Conservation (phyloP, 2,113 vertebrate genomes). For the Ranitomeya variabilis region DNA sequence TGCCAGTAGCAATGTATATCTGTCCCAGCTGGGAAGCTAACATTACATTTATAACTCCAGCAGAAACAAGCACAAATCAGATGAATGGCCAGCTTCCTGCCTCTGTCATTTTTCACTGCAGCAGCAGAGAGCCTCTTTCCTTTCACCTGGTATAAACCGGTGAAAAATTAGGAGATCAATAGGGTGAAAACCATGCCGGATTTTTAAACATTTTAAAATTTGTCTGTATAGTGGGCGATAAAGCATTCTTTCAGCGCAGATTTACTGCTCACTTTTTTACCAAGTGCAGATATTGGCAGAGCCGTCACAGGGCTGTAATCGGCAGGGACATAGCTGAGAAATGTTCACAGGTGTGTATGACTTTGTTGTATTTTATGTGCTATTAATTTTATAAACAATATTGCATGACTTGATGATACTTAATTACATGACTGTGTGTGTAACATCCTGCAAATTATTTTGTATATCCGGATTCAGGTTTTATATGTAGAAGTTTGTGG, state of each 20-base stretch:
- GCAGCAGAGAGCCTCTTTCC: constrained; percentile 24
- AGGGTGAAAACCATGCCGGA: constrained; percentile 47
- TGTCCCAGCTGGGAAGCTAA: constrained; percentile 53
- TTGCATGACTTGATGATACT: neutral
- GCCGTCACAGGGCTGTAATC: neutral
- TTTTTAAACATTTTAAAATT: constrained; percentile 43
- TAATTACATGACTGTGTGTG: neutral
- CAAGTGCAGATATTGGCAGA: constrained; percentile 11
- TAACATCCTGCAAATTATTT: neutral
- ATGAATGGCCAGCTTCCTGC: constrained; percentile 43
- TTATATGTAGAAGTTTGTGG: too few species aligned
- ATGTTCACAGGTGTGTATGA: neutral
- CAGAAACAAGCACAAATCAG: constrained; percentile 57
- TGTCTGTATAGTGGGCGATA: constrained; percentile 45
- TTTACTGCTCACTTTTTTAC: constrained; percentile 31
- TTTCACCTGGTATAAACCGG: constrained; percentile 42
- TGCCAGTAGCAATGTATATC: constrained; percentile 57
- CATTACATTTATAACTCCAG: constrained; percentile 54
- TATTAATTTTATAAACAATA: neutral
- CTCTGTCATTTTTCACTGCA: constrained; percentile 41
- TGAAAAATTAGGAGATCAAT: constrained; percentile 51
- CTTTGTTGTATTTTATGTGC: neutral
- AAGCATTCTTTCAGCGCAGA: constrained; percentile 38
- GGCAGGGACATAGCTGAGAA: neutral
- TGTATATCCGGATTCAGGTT: too few species aligned